Percentiles rank a stretch among this genome's conserved stretches.
These are phyloP conservation scores for Gopherus evgoodei DNA, from an alignment of 2,113 vertebrate species.

Conservation along the genomic window DNA sequence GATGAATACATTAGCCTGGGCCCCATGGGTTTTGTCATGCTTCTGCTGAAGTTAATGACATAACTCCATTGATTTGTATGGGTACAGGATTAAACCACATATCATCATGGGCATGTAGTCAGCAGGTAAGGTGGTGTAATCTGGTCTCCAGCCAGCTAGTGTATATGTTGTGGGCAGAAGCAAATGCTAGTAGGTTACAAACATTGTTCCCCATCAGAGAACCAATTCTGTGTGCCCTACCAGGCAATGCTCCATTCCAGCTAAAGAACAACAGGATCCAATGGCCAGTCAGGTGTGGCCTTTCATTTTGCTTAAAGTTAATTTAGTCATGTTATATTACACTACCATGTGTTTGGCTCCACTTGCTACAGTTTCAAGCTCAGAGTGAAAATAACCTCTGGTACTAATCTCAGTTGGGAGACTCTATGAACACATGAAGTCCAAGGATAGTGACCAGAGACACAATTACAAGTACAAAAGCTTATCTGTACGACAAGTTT, in stretches of 20 bases:
- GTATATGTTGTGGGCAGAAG: neutral
- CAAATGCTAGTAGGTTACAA: neutral
- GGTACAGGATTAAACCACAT: neutral
- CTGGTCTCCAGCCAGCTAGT: neutral
- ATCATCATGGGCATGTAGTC: neutral
- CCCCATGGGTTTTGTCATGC: neutral
- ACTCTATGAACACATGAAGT: neutral
- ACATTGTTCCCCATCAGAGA: neutral
- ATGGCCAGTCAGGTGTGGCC: neutral
- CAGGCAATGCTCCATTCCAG: neutral
- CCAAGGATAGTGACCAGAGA: neutral
- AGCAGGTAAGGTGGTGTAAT: neutral
- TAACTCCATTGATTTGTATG: neutral
- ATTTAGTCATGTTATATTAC: neutral
- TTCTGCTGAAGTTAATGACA: neutral
- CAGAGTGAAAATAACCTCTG: neutral
- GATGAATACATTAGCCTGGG: neutral
- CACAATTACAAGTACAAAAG: neutral
- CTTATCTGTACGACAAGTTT: neutral
- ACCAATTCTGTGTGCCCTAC: neutral
- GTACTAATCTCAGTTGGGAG: neutral
- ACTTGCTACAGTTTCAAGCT: neutral
- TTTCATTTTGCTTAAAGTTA: neutral
- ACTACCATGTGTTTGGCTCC: neutral
- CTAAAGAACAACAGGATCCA: rapidly evolving